Evolutionary conservation across 2,888 invertebrate genomes (phyloP).

Genomic region (Apodemia mormo): DNA sequence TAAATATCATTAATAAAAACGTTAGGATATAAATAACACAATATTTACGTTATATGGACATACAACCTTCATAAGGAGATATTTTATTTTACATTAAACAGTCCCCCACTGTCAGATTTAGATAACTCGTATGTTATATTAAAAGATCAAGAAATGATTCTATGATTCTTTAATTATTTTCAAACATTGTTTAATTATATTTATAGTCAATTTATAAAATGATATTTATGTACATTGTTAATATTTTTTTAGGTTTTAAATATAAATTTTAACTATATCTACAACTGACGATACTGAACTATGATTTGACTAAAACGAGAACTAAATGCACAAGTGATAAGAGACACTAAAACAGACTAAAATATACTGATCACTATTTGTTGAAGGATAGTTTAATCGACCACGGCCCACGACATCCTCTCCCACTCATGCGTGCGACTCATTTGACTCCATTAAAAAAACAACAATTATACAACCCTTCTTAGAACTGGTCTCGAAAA

Average conservation of each 20-base stretch:
- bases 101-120: slow-evolving; percentile 49
- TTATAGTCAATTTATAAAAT: slow-evolving; percentile 42
- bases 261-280: slow-evolving; percentile 27
- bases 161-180: slow-evolving; percentile 32
- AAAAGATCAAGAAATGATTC: slow-evolving; percentile 33
- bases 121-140: slow-evolving; percentile 27
- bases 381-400: slow-evolving; percentile 40
- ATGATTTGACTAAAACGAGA: slow-evolving; percentile 27
- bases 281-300: slow-evolving; percentile 21
- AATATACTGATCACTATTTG: slow-evolving; percentile 26
- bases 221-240: slow-evolving; percentile 40
- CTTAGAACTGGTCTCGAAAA: slow-evolving; percentile 61
- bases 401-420: slow-evolving; percentile 49
- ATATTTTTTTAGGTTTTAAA: slow-evolving; percentile 31
- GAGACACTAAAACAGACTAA: slow-evolving; percentile 27
- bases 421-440: slow-evolving; percentile 62
- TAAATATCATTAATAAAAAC: slow-evolving; percentile 63
- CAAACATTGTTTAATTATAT: slow-evolving; percentile 38
- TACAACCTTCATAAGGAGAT: slow-evolving; percentile 77
- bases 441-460: slow-evolving; percentile 52
- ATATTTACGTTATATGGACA: slow-evolving; percentile 72
- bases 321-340: slow-evolving; percentile 31
- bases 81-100: slow-evolving; percentile 50
- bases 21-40: slow-evolving; percentile 73
- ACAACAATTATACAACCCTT: slow-evolving; percentile 63